phyloP scores from a whole-genome alignment of 2,888 invertebrate species.

The Cheilosia scutellata region DNA sequence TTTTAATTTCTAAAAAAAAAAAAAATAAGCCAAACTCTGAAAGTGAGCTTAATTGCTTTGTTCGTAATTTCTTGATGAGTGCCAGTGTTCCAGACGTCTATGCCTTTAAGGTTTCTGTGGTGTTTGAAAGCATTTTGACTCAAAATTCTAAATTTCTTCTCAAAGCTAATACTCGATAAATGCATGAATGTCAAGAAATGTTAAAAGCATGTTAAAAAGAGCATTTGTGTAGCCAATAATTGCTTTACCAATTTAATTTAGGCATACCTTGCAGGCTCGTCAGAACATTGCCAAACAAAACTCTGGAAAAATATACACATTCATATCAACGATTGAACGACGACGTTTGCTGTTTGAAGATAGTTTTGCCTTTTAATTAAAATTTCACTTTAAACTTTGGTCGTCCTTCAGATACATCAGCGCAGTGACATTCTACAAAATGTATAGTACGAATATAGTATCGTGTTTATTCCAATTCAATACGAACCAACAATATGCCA shows the following conservation, averaged over 20 bases:
- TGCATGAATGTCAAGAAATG: not conserved
- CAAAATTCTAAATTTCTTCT: too few relatives aligned
- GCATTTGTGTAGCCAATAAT: not conserved
- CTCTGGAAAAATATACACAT: too few relatives aligned
- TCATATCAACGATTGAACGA: too few relatives aligned
- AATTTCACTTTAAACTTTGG: constrained; percentile 13
- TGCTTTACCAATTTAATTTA: not conserved
- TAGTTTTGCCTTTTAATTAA: constrained; percentile 23
- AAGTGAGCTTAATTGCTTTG: too few relatives aligned
- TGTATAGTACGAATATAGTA: not conserved
- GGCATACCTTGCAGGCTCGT: too few relatives aligned
- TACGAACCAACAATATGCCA: not conserved
- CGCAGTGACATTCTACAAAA: not conserved
- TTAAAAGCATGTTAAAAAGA: not conserved
- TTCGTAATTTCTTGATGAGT: too few relatives aligned
- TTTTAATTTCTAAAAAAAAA: too few relatives aligned
- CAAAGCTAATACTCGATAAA: not conserved
- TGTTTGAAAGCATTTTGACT: too few relatives aligned
- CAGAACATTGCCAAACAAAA: too few relatives aligned
- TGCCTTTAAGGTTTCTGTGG: too few relatives aligned
- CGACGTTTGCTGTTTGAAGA: constrained; percentile 5
- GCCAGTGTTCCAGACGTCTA: too few relatives aligned
- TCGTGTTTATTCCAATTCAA: constrained; percentile 14
- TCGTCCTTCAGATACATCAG: not conserved
- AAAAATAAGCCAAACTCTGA: too few relatives aligned